These are phyloP conservation scores for Campylomormyrus tamandua DNA, from an alignment of 2,113 vertebrate species.

Conservation along the genomic window DNA sequence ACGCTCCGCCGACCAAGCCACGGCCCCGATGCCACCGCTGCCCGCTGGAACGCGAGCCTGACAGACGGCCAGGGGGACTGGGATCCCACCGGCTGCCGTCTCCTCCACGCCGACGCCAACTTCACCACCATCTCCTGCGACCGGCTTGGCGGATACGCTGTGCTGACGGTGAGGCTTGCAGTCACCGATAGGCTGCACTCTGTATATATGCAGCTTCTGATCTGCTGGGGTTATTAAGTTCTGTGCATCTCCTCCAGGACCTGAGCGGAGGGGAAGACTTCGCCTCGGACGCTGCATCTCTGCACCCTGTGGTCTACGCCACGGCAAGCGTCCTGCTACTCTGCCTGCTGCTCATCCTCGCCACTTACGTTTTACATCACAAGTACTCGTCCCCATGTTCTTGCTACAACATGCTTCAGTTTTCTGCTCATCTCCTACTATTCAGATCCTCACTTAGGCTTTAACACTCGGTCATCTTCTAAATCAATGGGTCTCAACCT, in stretches of 20 bases:
- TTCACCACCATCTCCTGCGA: constrained; percentile 67
- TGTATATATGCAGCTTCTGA: not conserved
- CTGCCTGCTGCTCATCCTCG: constrained; percentile 70
- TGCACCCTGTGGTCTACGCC: not conserved
- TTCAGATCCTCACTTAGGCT: not conserved
- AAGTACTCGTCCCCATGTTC: constrained; percentile 55
- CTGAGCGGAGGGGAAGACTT: not conserved
- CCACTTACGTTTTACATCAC: constrained; percentile 85
- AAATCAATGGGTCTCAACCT: not conserved
- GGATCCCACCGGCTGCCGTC: constrained; percentile 66
- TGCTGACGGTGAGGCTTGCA: constrained; percentile 63
- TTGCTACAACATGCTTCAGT: not conserved
- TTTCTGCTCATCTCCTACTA: not conserved
- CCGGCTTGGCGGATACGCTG: constrained; percentile 67
- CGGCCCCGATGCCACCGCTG: constrained; percentile 63
- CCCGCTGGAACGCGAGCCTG: constrained; percentile 71
- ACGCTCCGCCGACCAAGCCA: constrained; percentile 62
- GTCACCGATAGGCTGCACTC: not conserved
- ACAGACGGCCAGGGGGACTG: constrained; percentile 69
- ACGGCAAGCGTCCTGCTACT: constrained; percentile 67
- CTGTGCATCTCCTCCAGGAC: not conserved
- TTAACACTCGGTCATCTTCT: not conserved
- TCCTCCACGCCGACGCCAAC: constrained; percentile 65
- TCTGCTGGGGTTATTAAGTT: not conserved
- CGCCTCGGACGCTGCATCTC: not conserved